Percentiles rank a stretch among this genome's conserved stretches.
Conservation (phyloP, 2,113 vertebrate species). For the Gadus chalcogrammus region DNA sequence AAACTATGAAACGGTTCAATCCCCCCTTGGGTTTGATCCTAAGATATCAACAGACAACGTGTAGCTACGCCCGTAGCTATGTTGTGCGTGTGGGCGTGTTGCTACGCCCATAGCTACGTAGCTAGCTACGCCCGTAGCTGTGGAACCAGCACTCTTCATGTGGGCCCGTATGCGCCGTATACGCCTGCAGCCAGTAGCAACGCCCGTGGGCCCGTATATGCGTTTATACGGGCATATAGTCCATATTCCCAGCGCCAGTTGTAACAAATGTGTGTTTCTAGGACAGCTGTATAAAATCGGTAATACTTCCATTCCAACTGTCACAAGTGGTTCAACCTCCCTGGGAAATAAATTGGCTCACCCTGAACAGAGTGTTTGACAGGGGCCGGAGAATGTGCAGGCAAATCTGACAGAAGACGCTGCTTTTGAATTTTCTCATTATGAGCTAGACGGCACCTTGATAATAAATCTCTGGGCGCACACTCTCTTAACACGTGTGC, state of each 20-base stretch:
- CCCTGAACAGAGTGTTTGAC: constrained; percentile 39
- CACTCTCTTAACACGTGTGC: constrained; percentile 36
- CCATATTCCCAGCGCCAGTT: neutral
- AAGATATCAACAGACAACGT: no score
- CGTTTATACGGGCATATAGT: neutral
- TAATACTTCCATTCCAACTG: constrained; percentile 54
- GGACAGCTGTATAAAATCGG: constrained; percentile 61
- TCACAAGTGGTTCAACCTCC: constrained; percentile 64
- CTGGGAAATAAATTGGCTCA: constrained; percentile 67
- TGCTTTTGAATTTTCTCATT: constrained; percentile 57
- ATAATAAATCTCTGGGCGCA: constrained; percentile 34
- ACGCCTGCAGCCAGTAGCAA: no score
- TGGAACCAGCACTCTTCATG: constrained; percentile 1
- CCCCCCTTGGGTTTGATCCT: no score
- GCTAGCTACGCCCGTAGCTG: no score
- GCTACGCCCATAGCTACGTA: no score
- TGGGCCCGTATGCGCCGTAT: constrained; percentile 16
- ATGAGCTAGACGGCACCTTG: constrained; percentile 52
- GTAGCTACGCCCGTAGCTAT: no score
- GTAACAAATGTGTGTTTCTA: neutral
- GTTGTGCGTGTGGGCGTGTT: no score
- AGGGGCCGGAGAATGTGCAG: constrained; percentile 57
- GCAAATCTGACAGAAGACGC: constrained; percentile 34
- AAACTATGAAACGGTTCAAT: no score
- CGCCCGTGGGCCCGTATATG: constrained; percentile 24